Base-by-base conservation (phyloP, 2,113 vertebrate species). In the Eonycteris spelaea region DNA sequence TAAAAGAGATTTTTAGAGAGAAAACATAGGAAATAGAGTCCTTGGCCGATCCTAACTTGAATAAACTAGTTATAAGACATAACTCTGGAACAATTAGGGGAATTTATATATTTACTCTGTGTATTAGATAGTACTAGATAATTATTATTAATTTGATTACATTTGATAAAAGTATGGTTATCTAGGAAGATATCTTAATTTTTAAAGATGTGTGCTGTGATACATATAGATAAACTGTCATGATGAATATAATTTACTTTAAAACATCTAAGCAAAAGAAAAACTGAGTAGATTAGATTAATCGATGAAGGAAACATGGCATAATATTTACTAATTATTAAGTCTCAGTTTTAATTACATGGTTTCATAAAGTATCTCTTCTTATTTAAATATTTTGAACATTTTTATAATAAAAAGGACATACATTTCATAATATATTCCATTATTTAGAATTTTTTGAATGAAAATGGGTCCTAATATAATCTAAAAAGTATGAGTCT, bases 331-430 rank as follows among this genome's bases (percentile, higher is more conserved):
- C 10, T 87, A 48, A 77, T 78, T 45, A 68, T 91, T 90, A 90
- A 73, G 82, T 83, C 15, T 74, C 11, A 70, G 38, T 78, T 96
- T 90, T 83, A 89, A 55, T 45, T 96, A 28, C 33, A 74, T 83
- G 14, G 2, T 63, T 95, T 92, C 28, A 65, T 97, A 83, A 45
- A n/a, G 13, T 67, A 30, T 87, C 35, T 89, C 8, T 86, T 86
- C 45, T 63, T n/a, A 85, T 57, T 12, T 88, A 7, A 38, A 43
- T 61, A 45, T 70, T 78, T 40, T 35, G 16, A 75, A 86, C 68
- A 61, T 24, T 43, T 28, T 68, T 22, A 61, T 61, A 84, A n/a
- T 82, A 7, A 78, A 92, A 70, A 79, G 30, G 16, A 67, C 21
- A 33, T 43, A 26, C 3, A 11, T 77, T 68, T 95, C 38, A 45